Base-by-base conservation (phyloP, 92 coral and sea anemone genomes). In the Porites evermanni region DNA sequence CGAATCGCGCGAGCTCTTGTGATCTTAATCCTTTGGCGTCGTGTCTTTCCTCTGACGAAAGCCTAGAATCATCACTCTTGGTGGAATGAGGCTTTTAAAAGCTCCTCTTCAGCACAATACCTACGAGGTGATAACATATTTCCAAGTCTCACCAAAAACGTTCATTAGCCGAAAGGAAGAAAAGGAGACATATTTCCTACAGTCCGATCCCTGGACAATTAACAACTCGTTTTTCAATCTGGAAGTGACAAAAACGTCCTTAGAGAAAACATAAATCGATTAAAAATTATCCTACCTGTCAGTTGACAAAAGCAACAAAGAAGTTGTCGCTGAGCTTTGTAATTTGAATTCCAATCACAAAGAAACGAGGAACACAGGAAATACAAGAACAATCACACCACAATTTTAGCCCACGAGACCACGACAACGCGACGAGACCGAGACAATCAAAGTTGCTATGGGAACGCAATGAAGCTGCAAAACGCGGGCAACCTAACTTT, bases 271-370 rank as follows among this genome's bases (percentile, higher is more conserved):
- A 82, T 21, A 63, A 54, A 83, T 73, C 19, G 64, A 64, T 52
- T 52, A 32, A 65, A 83, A 73, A 72, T 64, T 74, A 74, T 51
- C 80, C 64, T 64, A 50, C 53, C 52, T 24, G 44, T 52, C 80
- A 21, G 47, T 83, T 73, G 87, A 83, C 80, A 64, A 74, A 82
- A 29, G 79, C 50, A 73, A 72, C 73, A 79, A 83, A 83, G 47
- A 75, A 44, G 3, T n/a, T 72, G 70, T 72, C 67, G 74, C 74
- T 53, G 64, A 60, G 80, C 64, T 63, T 63, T 60, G 64, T 63
- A 73, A 73, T 73, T 8, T 14, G 80, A 73, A 83, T 74, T 64
- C 73, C 64, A 12, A 61, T 47, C 17, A 83, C 51, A 83, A 83
- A 61, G 64, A 23, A 23, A 21, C 64, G 61, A 70, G 5, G 79